A percentile compares a stretch with the other conserved stretches of the same genome.
Conservation (phyloP, 2,888 invertebrate genomes). For the Timema podura region DNA sequence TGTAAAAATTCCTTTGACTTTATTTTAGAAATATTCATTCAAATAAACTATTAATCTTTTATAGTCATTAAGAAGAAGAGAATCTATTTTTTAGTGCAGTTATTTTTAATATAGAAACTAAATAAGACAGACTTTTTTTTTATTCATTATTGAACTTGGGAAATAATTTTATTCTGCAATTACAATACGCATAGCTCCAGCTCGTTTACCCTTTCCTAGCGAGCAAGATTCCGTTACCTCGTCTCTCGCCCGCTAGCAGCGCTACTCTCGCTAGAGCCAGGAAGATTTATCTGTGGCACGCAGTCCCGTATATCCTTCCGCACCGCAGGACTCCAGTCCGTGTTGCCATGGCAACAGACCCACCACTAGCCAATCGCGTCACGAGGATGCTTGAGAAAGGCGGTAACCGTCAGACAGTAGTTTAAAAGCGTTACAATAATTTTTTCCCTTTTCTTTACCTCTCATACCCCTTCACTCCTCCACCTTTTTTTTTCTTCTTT, state of each 20-base stretch:
- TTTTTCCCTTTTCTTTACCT: slow-evolving; percentile 21
- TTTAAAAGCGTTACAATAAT: slow-evolving; percentile 27
- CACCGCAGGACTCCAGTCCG: slow-evolving; percentile 34
- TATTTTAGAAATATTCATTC: too few relatives aligned
- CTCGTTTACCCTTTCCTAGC: too few relatives aligned
- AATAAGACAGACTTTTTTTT: too few relatives aligned
- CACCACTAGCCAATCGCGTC: slow-evolving; percentile 34
- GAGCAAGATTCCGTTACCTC: background rate
- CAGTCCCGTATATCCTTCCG: slow-evolving; percentile 27
- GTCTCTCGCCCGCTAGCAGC: background rate
- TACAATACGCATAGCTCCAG: too few relatives aligned
- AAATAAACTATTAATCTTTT: too few relatives aligned
- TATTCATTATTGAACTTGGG: too few relatives aligned
- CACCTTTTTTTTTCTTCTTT: background rate
- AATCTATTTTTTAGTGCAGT: too few relatives aligned
- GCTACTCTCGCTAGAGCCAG: slow-evolving; percentile 5
- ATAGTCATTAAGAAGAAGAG: too few relatives aligned
- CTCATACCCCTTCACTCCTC: background rate
- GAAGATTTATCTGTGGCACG: slow-evolving; percentile 23
- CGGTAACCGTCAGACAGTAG: slow-evolving; percentile 30
- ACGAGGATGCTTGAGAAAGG: slow-evolving; percentile 26
- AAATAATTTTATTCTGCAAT: too few relatives aligned
- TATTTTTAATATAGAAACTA: too few relatives aligned
- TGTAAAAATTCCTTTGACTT: too few relatives aligned
- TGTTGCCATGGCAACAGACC: slow-evolving; percentile 45